Conservation (phyloP, 2,888 invertebrate species). For the Latheticus oryzae region DNA sequence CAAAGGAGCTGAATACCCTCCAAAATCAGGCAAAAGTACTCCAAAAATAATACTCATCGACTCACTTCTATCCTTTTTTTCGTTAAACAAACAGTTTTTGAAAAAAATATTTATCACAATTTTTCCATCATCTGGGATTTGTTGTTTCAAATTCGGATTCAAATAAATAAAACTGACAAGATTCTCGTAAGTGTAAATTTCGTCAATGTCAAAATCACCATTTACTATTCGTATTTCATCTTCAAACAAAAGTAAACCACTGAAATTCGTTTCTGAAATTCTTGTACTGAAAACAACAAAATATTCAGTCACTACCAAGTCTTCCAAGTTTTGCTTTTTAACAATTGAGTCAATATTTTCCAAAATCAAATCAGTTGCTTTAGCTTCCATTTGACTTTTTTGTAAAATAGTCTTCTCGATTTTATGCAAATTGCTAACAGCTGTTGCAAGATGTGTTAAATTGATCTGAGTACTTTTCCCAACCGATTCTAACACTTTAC, state of each 20-base stretch:
- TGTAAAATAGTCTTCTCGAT: conserved; percentile 2
- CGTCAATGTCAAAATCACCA: not conserved
- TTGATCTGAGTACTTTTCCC: not conserved
- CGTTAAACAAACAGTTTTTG: not conserved
- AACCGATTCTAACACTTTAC: conserved; percentile 12
- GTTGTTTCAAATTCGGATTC: conserved; percentile 1
- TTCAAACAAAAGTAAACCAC: conserved; percentile 1
- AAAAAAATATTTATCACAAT: conserved; percentile 7
- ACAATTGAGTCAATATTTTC: conserved; percentile 68
- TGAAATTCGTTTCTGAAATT: conserved; percentile 6
- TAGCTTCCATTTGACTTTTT: conserved; percentile 12
- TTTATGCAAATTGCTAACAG: conserved; percentile 14
- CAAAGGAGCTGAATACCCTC: conserved; percentile 11
- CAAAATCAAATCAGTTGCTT: conserved; percentile 62
- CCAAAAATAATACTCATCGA: not conserved
- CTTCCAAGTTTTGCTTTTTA: not conserved
- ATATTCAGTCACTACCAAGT: not conserved
- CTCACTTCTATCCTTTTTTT: not conserved
- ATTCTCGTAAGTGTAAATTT: not conserved
- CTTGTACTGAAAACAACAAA: not conserved
- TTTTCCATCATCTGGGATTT: not conserved
- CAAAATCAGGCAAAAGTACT: conserved; percentile 6
- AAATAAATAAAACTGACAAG: not conserved
- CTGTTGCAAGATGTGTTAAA: conserved; percentile 1
- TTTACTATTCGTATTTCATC: not conserved